A percentile compares a stretch with the other conserved stretches of the same genome.
Evolutionary conservation across 2,797 vertebrate species (phyloP).

Genomic region (Chelon labrosus): DNA sequence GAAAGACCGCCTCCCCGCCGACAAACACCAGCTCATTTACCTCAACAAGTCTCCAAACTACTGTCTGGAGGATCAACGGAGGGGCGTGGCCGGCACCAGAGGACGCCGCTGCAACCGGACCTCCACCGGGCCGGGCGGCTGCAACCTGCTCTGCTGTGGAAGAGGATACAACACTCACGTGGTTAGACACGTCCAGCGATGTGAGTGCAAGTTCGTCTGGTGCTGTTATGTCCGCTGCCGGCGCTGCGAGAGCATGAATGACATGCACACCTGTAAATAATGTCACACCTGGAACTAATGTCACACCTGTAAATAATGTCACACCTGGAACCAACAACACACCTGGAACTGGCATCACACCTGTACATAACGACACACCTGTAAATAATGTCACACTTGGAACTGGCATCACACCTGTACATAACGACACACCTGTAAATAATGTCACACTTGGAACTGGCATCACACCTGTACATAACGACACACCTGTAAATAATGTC

Average conservation of each 20-base stretch:
- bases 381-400: not conserved
- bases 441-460: not conserved
- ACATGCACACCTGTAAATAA: slow-evolving; percentile 96
- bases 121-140: slow-evolving; percentile 89
- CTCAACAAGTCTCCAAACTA: slow-evolving; percentile 96
- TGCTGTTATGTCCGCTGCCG: slow-evolving; percentile 97
- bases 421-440: not conserved
- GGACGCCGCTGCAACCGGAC: slow-evolving; percentile 94
- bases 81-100: slow-evolving; percentile 91
- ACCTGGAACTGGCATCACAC: not conserved
- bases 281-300: not conserved
- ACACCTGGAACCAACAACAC: not conserved
- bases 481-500: not conserved
- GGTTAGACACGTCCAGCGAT: slow-evolving; percentile 91
- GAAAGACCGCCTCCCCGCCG: slow-evolving; percentile 83
- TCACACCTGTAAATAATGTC: not conserved
- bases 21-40: slow-evolving; percentile 90
- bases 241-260: slow-evolving; percentile 96
- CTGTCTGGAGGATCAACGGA: slow-evolving; percentile 90
- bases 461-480: not conserved
- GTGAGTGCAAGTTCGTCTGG: slow-evolving; percentile 98
- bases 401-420: not conserved
- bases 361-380: not conserved
- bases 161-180: slow-evolving; percentile 97
- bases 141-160: slow-evolving; percentile 96